These are phyloP conservation scores for Rhegmatorhina hoffmannsi DNA, from an alignment of 2,113 vertebrate genomes.

Conservation along the genomic window DNA sequence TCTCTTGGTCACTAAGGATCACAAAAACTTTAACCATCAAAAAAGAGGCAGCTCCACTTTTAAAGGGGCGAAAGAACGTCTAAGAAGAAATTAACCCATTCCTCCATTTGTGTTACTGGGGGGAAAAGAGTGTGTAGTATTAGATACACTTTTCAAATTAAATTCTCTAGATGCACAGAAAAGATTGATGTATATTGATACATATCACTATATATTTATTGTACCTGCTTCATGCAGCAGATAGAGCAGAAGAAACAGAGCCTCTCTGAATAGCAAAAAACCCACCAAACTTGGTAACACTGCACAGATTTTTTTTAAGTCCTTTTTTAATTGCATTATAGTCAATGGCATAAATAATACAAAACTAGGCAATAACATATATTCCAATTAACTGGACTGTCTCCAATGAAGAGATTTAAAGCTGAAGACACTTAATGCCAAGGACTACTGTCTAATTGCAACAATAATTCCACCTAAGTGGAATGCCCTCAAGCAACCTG, in stretches of 20 bases:
- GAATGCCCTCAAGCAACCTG: slow-evolving; percentile 51
- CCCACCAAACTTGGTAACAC: neutral
- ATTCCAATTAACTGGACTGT: slow-evolving; percentile 58
- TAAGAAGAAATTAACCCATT: neutral
- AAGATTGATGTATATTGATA: neutral
- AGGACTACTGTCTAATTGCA: slow-evolving; percentile 54
- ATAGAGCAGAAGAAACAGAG: neutral
- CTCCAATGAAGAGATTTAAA: slow-evolving; percentile 44
- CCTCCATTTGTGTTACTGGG: neutral
- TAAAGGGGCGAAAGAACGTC: neutral
- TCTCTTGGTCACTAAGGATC: neutral
- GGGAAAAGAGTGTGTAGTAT: neutral
- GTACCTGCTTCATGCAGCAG: neutral
- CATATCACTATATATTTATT: neutral
- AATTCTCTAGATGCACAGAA: neutral
- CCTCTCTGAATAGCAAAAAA: neutral
- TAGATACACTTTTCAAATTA: neutral
- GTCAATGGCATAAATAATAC: slow-evolving; percentile 21
- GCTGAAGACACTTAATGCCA: slow-evolving; percentile 21
- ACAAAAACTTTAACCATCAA: neutral
- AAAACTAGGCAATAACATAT: slow-evolving; percentile 45
- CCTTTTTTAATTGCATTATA: slow-evolving; percentile 12
- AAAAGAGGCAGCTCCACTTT: neutral
- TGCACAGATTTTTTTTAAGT: neutral
- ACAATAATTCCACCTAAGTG: slow-evolving; percentile 55